Evolutionary conservation across 2,797 vertebrate species (phyloP).

Genomic region (Betta splendens): DNA sequence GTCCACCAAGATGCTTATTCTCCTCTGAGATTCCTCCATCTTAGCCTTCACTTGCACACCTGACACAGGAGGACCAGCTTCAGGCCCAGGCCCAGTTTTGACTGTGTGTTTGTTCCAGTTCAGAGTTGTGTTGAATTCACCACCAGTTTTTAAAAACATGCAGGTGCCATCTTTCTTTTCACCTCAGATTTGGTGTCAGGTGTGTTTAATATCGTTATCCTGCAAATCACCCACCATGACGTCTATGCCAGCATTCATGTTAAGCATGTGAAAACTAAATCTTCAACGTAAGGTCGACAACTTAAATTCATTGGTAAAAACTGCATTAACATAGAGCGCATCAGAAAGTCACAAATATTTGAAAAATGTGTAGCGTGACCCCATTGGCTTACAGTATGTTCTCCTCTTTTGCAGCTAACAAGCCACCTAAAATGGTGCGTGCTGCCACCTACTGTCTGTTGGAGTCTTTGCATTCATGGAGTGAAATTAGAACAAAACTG

Average conservation of each 20-base stretch:
- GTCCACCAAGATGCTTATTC: not conserved
- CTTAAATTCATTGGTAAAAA: conserved; percentile 4
- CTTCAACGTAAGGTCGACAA: no score
- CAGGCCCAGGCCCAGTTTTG: no score
- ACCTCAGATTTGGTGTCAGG: not conserved
- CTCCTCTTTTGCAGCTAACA: no score
- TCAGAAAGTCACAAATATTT: conserved; percentile 12
- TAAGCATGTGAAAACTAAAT: not conserved
- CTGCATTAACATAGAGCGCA: no score
- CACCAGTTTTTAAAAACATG: not conserved
- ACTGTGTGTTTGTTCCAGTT: not conserved
- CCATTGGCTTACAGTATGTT: conserved; percentile 3
- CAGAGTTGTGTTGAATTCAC: not conserved
- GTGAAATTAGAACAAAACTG: no score
- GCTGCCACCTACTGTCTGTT: no score
- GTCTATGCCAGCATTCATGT: not conserved
- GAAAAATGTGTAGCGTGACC: not conserved
- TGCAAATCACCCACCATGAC: not conserved
- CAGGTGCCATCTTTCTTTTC: not conserved
- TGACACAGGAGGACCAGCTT: no score
- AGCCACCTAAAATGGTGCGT: no score
- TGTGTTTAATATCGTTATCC: not conserved
- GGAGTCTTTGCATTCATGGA: no score
- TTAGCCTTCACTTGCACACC: no score
- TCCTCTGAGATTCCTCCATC: no score